Evolutionary conservation across 2,888 invertebrate species (phyloP), one percentile per base, ranked within the genome.

Genomic region (Hirtodrosophila trivittata): DNA sequence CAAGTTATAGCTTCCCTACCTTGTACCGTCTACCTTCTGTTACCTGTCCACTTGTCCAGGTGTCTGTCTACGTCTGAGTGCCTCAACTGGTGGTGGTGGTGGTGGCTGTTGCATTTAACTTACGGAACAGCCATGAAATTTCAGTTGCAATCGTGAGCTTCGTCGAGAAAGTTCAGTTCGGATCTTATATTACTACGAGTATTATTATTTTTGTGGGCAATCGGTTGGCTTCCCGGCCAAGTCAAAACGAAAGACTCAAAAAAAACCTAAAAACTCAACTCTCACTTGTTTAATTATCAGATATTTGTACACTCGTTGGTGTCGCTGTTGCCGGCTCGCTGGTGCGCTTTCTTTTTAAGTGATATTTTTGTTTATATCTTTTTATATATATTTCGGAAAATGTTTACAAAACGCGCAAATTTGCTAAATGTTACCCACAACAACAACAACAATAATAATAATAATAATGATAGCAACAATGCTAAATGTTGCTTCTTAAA

Each of bases 401-500:
- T 88, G 88, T 87, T 86, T 77, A 76, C 87, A 26, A 89, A 87
- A 75, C 86, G 89, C 76, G 73, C 77, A 42, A 72, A 84, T 81
- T 69, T 88, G 37, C 71, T 87, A 32, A 58, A 66, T 35, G 25
- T 14, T 58, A 28, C 14, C 10, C 49, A 57, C 26, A 28, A 25
- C 10, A 52, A 57, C 26, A 66, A 75, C 28, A 57, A 66, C 21
- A 71, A 52, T n/a, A 58, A 54, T 18, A 66, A 52, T 12, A 64
- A 62, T n/a, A 76, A 71, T 18, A 76, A 78, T 38, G 76, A 75
- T 42, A 82, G 75, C 39, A 68, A 58, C 63, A 70, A 65, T 47
- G 55, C 12, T 46, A 78, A 82, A 50, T 77, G 74, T 46, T 64
- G 80, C 52, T 35, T 59, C 16, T 55, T 78, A 14, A 73, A 73